These are phyloP conservation scores for Drosophila repleta DNA, from an alignment of 1,140 invertebrate species.

Conservation along the genomic window DNA sequence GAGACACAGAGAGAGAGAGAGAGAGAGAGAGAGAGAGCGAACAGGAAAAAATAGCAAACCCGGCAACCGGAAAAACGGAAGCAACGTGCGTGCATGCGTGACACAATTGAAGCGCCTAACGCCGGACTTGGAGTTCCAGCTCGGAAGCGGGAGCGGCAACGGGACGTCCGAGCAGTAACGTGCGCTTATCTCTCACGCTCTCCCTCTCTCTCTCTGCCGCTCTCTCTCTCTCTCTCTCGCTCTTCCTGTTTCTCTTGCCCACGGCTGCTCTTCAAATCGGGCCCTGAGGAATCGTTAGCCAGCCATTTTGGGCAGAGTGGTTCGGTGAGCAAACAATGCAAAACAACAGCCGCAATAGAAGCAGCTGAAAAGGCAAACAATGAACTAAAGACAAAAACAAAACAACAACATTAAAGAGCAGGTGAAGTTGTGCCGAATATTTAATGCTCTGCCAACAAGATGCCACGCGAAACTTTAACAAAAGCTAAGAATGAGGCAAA, in stretches of 20 bases:
- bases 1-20: conserved; percentile 26
- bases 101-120: conserved; percentile 80
- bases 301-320: conserved; percentile 70
- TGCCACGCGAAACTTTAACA: too few species aligned
- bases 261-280: conserved; percentile 52
- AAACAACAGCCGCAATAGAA: conserved; percentile 36
- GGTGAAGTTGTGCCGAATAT: background rate
- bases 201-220: conserved; percentile 11
- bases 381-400: conserved; percentile 52
- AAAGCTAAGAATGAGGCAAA: too few species aligned
- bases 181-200: conserved; percentile 58
- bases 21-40: conserved; percentile 27
- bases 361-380: conserved; percentile 60
- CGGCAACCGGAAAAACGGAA: conserved; percentile 80
- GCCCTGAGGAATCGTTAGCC: conserved; percentile 77
- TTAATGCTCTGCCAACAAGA: background rate
- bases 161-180: conserved; percentile 19
- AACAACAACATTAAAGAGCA: conserved; percentile 20
- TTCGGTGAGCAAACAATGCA: conserved; percentile 65
- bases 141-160: background rate
- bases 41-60: conserved; percentile 75
- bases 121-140: conserved; percentile 22
- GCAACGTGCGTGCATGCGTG: conserved; percentile 81
- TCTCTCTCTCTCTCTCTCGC: conserved; percentile 30
- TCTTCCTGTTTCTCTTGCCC: conserved; percentile 12